Evolutionary conservation across 2,888 invertebrate species (phyloP).

Genomic region (Isotomurus palustris): DNA sequence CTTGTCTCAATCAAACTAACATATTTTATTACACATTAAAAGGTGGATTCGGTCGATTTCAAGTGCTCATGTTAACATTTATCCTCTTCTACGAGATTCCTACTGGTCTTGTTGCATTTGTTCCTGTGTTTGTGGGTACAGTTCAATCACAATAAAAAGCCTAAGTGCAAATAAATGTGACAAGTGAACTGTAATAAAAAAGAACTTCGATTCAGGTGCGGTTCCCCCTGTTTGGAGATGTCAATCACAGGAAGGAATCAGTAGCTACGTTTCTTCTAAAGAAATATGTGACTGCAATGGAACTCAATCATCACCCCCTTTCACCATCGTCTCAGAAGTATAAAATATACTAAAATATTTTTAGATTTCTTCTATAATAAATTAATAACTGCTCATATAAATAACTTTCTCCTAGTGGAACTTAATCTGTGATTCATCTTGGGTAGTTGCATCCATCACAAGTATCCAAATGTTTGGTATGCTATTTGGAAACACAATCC

Average conservation of each 20-base stretch:
- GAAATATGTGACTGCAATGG: slow-evolving; percentile 38
- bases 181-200: no score
- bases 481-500: slow-evolving; percentile 40
- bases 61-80: slow-evolving; percentile 30
- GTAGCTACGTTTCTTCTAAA: slow-evolving; percentile 16
- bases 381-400: neutral
- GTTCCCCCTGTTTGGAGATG: slow-evolving; percentile 36
- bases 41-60: slow-evolving; percentile 39
- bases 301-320: slow-evolving; percentile 12
- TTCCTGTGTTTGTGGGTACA: slow-evolving; percentile 34
- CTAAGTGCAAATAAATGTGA: no score
- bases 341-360: slow-evolving; percentile 1
- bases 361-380: neutral
- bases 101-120: slow-evolving; percentile 34
- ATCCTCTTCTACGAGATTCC: slow-evolving; percentile 39
- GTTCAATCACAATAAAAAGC: neutral
- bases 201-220: neutral
- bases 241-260: slow-evolving; percentile 8
- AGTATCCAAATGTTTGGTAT: slow-evolving; percentile 42
- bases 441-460: slow-evolving; percentile 39
- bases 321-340: slow-evolving; percentile 41
- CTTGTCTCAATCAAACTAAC: neutral
- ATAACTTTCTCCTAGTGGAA: slow-evolving; percentile 26
- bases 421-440: slow-evolving; percentile 35
- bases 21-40: neutral